phyloP scores from a whole-genome alignment of 2,797 vertebrate genomes.

The Neoniphon sammara region DNA sequence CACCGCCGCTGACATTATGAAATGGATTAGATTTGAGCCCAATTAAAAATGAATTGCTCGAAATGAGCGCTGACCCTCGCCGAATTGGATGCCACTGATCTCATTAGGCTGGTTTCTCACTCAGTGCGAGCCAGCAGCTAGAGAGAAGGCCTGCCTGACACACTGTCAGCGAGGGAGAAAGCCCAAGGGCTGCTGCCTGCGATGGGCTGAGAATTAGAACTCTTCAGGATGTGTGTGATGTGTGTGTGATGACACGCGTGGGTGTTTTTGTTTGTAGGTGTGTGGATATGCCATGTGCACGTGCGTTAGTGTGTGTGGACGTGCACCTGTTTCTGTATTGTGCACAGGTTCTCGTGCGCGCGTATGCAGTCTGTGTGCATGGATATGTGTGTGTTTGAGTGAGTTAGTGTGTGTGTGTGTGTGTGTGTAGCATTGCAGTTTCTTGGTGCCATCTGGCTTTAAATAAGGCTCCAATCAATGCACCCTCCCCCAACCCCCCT shows the following conservation, averaged over 20 bases:
- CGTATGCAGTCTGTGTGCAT: background rate
- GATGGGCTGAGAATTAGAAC: slow-evolving; percentile 41
- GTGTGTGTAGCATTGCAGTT: background rate
- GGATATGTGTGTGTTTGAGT: background rate
- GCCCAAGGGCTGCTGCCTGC: slow-evolving; percentile 60
- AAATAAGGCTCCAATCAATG: slow-evolving; percentile 46
- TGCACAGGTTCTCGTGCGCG: background rate
- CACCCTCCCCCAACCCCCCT: background rate
- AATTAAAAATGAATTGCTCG: slow-evolving; percentile 85
- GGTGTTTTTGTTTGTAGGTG: background rate
- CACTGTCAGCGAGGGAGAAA: slow-evolving; percentile 65
- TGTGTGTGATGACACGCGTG: slow-evolving; percentile 12
- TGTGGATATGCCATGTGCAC: background rate
- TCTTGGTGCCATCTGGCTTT: slow-evolving; percentile 21
- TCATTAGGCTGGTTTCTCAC: slow-evolving; percentile 79
- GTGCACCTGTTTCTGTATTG: background rate
- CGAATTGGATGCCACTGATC: slow-evolving; percentile 82
- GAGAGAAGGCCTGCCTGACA: slow-evolving; percentile 68
- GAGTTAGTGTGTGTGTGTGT: background rate
- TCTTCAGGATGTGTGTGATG: slow-evolving; percentile 43
- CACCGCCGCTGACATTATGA: slow-evolving; percentile 77
- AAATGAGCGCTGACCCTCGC: slow-evolving; percentile 80
- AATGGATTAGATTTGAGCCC: slow-evolving; percentile 84
- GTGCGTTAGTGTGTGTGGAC: background rate
- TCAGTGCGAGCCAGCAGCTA: slow-evolving; percentile 64